Evolutionary conservation across 2,888 invertebrate species (phyloP), one percentile per base, ranked within the genome.

Genomic region (Leucoptera coffeella): DNA sequence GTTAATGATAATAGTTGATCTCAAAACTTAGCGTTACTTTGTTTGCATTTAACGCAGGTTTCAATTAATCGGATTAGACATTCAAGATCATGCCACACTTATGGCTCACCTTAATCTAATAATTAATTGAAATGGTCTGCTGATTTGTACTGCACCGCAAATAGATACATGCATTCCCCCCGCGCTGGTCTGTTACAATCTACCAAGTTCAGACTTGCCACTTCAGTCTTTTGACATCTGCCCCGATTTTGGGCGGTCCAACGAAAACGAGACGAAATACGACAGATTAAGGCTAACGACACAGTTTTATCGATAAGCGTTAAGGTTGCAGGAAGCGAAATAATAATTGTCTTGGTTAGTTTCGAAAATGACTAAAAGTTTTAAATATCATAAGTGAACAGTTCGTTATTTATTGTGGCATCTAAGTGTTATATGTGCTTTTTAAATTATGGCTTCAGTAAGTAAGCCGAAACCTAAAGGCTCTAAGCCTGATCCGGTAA

Each of bases 41-140:
- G n/a, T n/a, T n/a, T n/a, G n/a, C n/a, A n/a, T n/a, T n/a, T n/a
- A n/a, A n/a, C n/a, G n/a, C 17, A 17, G 17, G 17, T 17, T 17
- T 17, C 9, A 17, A 17, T 17, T 17, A 17, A 48, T 45, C 42
- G 45, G 41, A 40, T 43, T 35, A 37, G 43, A 50, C 47, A 41
- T 48, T 47, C 57, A 60, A 59, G 55, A 60, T 47, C 53, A 49
- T 46, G 45, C 40, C 41, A 41, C 48, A 50, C 42, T 52, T 51
- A 56, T 60, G 47, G 58, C 60, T 61, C 67, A 65, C 67, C 60
- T 69, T 67, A 69, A 71, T 69, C 64, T 60, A 50, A 65, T 69
- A 65, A 71, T 71, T 69, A 69, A 71, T 71, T 61, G 62, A 64
- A 58, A 56, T 50, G 52, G 61, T 59, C 59, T 54, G 53, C 48